Conservation (phyloP, 2,888 invertebrate genomes). For the Acrocera orbiculus region DNA sequence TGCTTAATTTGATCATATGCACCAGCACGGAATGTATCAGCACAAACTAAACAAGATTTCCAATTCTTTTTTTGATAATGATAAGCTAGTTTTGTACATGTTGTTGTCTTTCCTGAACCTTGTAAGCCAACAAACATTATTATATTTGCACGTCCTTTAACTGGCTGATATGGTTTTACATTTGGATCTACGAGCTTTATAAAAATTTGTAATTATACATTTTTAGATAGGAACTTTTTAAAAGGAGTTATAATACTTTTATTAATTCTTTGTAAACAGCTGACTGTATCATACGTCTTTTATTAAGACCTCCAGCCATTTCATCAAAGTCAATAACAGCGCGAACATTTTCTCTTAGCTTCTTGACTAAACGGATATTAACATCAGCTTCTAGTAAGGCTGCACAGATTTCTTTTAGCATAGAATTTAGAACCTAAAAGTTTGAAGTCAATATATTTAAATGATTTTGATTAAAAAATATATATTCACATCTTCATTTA, state of each 20-base stretch:
- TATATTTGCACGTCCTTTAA: slow-evolving; percentile 86
- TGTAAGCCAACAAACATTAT: slow-evolving; percentile 99
- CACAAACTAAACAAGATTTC: slow-evolving; percentile 97
- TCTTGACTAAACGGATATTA: slow-evolving; percentile 88
- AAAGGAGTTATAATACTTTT: slow-evolving; percentile 42
- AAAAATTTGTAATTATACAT: slow-evolving; percentile 1
- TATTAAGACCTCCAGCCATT: slow-evolving; percentile 97
- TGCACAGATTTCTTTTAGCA: slow-evolving; percentile 97
- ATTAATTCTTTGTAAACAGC: slow-evolving; percentile 97
- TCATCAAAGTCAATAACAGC: slow-evolving; percentile 98
- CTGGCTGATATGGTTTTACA: slow-evolving; percentile 89
- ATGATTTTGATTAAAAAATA: neutral
- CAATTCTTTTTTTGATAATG: slow-evolving; percentile 97
- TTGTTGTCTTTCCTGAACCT: slow-evolving; percentile 98
- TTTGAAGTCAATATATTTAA: neutral
- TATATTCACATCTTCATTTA: slow-evolving; percentile 80
- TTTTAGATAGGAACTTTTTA: neutral
- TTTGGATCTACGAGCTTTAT: slow-evolving; percentile 80
- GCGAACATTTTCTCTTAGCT: slow-evolving; percentile 91
- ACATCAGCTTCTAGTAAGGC: slow-evolving; percentile 95
- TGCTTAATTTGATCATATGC: slow-evolving; percentile 99
- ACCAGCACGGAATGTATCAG: slow-evolving; percentile 98
- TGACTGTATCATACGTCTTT: slow-evolving; percentile 95
- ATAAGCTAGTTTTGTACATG: slow-evolving; percentile 98
- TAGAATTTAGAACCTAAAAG: slow-evolving; percentile 81